phyloP scores from a whole-genome alignment of 1,140 invertebrate genomes.

The Hypothenemus hampei region DNA sequence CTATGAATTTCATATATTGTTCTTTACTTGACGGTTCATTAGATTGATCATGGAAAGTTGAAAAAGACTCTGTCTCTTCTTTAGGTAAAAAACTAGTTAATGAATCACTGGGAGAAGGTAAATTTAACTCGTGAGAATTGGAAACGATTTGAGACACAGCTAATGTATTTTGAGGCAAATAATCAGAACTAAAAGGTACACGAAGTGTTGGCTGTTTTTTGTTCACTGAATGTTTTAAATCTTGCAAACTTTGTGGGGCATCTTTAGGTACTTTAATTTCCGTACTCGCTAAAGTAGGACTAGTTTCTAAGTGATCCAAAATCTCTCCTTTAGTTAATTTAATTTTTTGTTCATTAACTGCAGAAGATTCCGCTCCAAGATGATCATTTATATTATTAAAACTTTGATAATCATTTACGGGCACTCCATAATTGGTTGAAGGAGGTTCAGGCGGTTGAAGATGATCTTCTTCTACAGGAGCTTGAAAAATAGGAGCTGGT shows the following conservation, averaged over 20 bases:
- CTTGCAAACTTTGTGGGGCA: slow-evolving; percentile 14
- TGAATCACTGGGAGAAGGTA: neutral
- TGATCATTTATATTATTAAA: slow-evolving; percentile 16
- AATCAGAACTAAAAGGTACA: slow-evolving; percentile 10
- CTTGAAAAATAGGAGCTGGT: neutral
- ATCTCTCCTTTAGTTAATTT: slow-evolving; percentile 22
- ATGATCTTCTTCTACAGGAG: neutral
- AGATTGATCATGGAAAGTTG: neutral
- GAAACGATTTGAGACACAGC: neutral
- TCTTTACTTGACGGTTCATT: slow-evolving; percentile 9
- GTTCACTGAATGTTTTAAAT: neutral
- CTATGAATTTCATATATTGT: slow-evolving; percentile 6
- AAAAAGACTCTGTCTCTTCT: neutral
- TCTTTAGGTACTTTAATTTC: slow-evolving; percentile 12
- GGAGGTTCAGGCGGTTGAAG: neutral
- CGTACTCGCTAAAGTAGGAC: slow-evolving; percentile 12
- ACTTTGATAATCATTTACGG: slow-evolving; percentile 14
- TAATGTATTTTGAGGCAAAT: neutral
- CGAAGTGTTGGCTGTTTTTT: neutral
- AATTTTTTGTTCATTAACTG: slow-evolving; percentile 14
- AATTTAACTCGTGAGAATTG: neutral
- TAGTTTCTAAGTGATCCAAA: slow-evolving; percentile 3
- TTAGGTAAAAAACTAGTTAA: slow-evolving; percentile 6
- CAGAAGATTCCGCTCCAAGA: slow-evolving; percentile 5
- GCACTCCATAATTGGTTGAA: slow-evolving; percentile 5